Conservation (phyloP, 2,888 invertebrate species). For the Clostera curtula region DNA sequence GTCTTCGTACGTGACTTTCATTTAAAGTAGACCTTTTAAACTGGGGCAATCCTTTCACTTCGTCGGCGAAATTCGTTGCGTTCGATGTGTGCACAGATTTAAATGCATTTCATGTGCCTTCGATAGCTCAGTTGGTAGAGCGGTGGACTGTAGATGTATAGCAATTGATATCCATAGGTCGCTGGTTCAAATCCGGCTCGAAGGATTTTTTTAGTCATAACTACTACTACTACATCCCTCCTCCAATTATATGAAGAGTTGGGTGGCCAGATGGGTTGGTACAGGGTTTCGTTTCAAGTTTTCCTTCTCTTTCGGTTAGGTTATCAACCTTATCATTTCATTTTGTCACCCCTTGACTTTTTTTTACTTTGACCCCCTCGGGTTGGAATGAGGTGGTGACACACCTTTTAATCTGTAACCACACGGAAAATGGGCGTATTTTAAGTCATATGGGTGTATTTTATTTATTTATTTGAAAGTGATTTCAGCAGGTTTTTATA, state of each 20-base stretch:
- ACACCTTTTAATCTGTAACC: not conserved
- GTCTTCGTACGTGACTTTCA: not conserved
- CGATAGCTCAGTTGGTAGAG: conserved; percentile 76
- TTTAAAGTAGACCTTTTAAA: not conserved
- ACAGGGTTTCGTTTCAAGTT: no score
- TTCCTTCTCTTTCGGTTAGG: no score
- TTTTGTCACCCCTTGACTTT: no score
- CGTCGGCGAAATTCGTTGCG: not conserved
- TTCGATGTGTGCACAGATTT: conserved; percentile 2
- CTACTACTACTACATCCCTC: no score
- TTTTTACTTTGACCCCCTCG: no score
- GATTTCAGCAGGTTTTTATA: conserved; percentile 2
- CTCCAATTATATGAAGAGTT: no score
- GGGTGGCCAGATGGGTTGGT: no score
- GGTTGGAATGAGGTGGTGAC: not conserved
- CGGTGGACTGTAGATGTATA: conserved; percentile 65
- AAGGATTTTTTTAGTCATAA: conserved; percentile 61
- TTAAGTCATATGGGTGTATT: not conserved
- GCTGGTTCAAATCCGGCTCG: conserved; percentile 78
- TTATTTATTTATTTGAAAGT: not conserved
- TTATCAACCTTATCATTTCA: no score
- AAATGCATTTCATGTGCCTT: conserved; percentile 34
- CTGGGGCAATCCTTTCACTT: conserved; percentile 19
- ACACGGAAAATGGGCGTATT: no score
- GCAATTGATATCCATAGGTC: conserved; percentile 73